These are phyloP conservation scores for Monopis laevigella DNA, from an alignment of 2,888 invertebrate species.

Conservation along the genomic window DNA sequence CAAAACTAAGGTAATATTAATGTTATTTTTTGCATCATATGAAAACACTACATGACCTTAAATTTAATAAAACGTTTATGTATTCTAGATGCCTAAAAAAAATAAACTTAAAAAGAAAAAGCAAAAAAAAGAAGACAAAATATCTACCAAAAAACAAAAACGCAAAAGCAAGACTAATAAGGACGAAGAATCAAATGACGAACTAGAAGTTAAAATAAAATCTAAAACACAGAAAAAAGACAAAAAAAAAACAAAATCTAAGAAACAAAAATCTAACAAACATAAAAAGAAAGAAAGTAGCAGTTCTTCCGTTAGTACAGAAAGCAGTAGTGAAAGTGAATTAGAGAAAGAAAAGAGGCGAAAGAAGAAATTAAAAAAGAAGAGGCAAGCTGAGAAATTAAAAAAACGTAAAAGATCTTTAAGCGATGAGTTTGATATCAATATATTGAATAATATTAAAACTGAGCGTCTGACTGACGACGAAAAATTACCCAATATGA, in stretches of 20 bases:
- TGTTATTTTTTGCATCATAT: no score
- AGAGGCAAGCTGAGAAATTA: conserved; percentile 15
- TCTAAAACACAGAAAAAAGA: conserved; percentile 27
- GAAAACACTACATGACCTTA: no score
- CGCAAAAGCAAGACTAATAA: conserved; percentile 22
- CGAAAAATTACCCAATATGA: conserved; percentile 29
- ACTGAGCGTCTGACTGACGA: conserved; percentile 51
- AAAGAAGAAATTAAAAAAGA: conserved; percentile 19
- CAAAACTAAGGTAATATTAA: conserved; percentile 6
- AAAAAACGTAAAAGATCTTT: conserved; percentile 32
- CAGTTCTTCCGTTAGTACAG: conserved; percentile 29
- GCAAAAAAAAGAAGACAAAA: conserved; percentile 26
- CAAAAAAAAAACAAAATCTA: conserved; percentile 21
- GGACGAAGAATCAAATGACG: conserved; percentile 19
- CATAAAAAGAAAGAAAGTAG: conserved; percentile 43
- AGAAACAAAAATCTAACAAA: conserved; percentile 43
- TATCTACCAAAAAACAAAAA: conserved; percentile 23
- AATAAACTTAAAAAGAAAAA: conserved; percentile 26
- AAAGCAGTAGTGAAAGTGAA: conserved; percentile 24
- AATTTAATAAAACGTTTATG: no score
- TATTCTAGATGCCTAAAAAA: conserved; percentile 17
- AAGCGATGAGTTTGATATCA: conserved; percentile 46
- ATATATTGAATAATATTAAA: conserved; percentile 54
- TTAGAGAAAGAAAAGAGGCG: conserved; percentile 24
- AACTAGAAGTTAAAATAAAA: conserved; percentile 29